Conservation (phyloP, 2,797 vertebrate genomes). For the Periophthalmus magnuspinnatus region DNA sequence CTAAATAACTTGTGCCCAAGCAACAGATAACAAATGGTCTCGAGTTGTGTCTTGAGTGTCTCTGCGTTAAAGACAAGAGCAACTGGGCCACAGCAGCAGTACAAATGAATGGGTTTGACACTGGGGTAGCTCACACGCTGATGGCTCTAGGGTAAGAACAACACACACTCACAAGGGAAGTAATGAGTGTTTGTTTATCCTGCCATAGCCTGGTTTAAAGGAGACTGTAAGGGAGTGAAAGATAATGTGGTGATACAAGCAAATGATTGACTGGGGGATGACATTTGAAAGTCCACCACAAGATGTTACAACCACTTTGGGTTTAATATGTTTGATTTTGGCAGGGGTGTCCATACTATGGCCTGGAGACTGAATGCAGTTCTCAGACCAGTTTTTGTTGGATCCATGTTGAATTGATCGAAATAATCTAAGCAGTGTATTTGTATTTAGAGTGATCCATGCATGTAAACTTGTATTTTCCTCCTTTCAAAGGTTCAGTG, state of each 20-base stretch:
- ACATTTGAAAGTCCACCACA: neutral
- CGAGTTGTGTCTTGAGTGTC: conserved; percentile 70
- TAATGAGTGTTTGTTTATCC: neutral
- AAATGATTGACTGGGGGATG: neutral
- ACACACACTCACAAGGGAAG: conserved; percentile 12
- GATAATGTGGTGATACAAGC: neutral
- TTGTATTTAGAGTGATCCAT: too few relatives aligned
- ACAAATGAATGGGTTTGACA: conserved; percentile 48
- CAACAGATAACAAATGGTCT: conserved; percentile 79
- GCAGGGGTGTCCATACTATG: too few relatives aligned
- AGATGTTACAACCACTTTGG: neutral
- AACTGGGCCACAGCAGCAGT: conserved; percentile 53
- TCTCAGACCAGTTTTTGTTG: too few relatives aligned
- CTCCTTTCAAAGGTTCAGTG: too few relatives aligned
- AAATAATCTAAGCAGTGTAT: too few relatives aligned
- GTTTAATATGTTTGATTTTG: too few relatives aligned
- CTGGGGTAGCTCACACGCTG: conserved; percentile 43
- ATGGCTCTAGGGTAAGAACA: conserved; percentile 24
- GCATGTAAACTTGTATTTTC: too few relatives aligned
- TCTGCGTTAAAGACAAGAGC: conserved; percentile 74
- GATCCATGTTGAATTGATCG: too few relatives aligned
- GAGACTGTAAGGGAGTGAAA: neutral
- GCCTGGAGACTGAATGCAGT: too few relatives aligned
- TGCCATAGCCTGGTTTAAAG: neutral
- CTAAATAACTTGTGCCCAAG: conserved; percentile 74